A percentile compares a stretch with the other conserved stretches of the same genome.
These are phyloP conservation scores for Drosophila merina DNA, from an alignment of 2,888 invertebrate genomes.

Conservation along the genomic window DNA sequence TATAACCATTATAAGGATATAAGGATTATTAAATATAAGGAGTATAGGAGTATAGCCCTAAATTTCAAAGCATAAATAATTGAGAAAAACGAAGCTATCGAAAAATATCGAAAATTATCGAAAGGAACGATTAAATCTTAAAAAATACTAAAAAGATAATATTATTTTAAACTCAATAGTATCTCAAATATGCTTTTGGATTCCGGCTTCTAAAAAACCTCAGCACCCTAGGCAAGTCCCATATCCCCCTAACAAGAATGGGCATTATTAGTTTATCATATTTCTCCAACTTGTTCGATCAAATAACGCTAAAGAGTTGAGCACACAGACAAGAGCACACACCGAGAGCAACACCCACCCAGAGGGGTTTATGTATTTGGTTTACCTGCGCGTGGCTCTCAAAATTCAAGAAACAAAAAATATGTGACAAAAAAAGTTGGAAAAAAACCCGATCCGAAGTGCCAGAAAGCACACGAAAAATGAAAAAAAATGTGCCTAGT, in stretches of 20 bases:
- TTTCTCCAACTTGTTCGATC: neutral
- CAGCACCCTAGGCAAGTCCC: neutral
- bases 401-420: constrained; percentile 10
- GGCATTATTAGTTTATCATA: constrained; percentile 16
- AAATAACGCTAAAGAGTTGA: constrained; percentile 7
- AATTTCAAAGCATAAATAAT: too few relatives aligned
- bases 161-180: too few relatives aligned
- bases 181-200: neutral
- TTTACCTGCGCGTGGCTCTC: constrained; percentile 34
- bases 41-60: too few relatives aligned
- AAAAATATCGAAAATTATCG: too few relatives aligned
- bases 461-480: constrained; percentile 29
- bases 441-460: constrained; percentile 11
- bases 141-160: neutral
- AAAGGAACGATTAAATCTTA: neutral
- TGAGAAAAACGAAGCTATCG: too few relatives aligned
- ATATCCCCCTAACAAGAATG: neutral
- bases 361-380: constrained; percentile 1
- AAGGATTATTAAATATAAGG: too few relatives aligned
- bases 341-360: constrained; percentile 11
- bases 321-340: neutral
- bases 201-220: neutral
- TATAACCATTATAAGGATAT: too few relatives aligned
- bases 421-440: constrained; percentile 8
- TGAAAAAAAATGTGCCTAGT: constrained; percentile 55